Base-by-base conservation (phyloP, 92 coral and sea anemone genomes). In the Porites divaricata region DNA sequence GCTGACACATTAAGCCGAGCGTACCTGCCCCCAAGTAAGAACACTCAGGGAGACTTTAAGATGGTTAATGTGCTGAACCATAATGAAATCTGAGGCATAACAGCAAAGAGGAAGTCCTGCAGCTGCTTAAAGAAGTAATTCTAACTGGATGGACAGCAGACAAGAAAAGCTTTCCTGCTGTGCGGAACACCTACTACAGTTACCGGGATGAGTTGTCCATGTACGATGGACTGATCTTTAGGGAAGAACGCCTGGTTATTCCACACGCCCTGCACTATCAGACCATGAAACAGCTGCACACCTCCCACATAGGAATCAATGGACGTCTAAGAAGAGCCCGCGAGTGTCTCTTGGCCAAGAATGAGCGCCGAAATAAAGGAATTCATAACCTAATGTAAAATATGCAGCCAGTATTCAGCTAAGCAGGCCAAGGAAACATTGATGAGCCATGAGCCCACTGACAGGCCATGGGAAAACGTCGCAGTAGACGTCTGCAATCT, bases 121-220 rank as follows among this genome's bases (percentile, higher is more conserved):
- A 92, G 65, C 20, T 51, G 26, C 59, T 87, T 16, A 92, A 79
- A 24, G 63, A 77, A 28, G 87, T 78, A 8, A 86, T 92, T 54
- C 89, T 22, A 61, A 68, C 4, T 41, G 86, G 92, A 15, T 91
- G 90, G 90, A 92, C 95, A 16, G 90, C 76, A 16, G 89, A 85
- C 7, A 89, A 85, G 81, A 1, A 61, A 9, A 57, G 72, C 19
- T 79, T 81, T 8, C 90, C 90, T 51, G 77, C 92, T 6, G 69
- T 56, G 6, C 72, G 88, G 1, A 26, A 53, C 19, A 86, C 90
- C 21, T 83, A 82, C 54, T 89, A 41, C 75, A 77, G 87, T 35
- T 91, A 16, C 75, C 24, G 84, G 26, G 90, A 87, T 72, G 83
- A 82, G 63, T 14, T 87, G 26, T 54, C 57, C 20, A 35, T 82